These are phyloP conservation scores for Microtus pennsylvanicus DNA, from an alignment of 2,113 vertebrate species.

Conservation along the genomic window DNA sequence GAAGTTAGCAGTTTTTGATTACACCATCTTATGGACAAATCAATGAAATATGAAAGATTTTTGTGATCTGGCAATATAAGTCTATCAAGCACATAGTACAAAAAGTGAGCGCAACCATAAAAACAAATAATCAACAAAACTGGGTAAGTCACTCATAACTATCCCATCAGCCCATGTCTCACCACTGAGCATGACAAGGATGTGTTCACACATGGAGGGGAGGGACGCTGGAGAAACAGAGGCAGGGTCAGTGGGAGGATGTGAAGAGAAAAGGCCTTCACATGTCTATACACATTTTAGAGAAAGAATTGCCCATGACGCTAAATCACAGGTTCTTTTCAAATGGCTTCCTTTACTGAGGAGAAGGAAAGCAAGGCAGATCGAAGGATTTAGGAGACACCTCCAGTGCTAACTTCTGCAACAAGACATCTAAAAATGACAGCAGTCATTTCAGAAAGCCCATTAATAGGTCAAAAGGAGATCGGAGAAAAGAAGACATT, in stretches of 20 bases:
- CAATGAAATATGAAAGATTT: background rate
- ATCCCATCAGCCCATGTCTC: too few species aligned
- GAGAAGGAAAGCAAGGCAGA: slow-evolving; percentile 37
- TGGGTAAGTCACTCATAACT: background rate
- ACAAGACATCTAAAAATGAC: slow-evolving; percentile 53
- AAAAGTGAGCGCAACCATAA: background rate
- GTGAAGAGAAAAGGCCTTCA: background rate
- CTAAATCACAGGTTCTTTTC: slow-evolving; percentile 16
- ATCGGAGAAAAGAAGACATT: slow-evolving; percentile 66
- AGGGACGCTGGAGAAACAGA: too few species aligned
- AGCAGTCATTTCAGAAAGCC: slow-evolving; percentile 31
- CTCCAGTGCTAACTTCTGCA: slow-evolving; percentile 50
- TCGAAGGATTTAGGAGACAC: background rate
- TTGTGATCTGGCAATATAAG: background rate
- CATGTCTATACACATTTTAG: background rate
- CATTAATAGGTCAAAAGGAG: slow-evolving; percentile 64
- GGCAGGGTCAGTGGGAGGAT: background rate
- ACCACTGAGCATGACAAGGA: background rate
- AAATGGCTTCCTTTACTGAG: slow-evolving; percentile 14
- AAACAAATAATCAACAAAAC: background rate
- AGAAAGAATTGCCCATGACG: background rate
- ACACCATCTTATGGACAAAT: background rate
- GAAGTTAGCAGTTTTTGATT: background rate
- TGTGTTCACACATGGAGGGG: background rate
- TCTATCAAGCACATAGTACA: background rate